Evolutionary conservation across 2,113 vertebrate genomes (phyloP).

Genomic region (Mungos mungo): DNA sequence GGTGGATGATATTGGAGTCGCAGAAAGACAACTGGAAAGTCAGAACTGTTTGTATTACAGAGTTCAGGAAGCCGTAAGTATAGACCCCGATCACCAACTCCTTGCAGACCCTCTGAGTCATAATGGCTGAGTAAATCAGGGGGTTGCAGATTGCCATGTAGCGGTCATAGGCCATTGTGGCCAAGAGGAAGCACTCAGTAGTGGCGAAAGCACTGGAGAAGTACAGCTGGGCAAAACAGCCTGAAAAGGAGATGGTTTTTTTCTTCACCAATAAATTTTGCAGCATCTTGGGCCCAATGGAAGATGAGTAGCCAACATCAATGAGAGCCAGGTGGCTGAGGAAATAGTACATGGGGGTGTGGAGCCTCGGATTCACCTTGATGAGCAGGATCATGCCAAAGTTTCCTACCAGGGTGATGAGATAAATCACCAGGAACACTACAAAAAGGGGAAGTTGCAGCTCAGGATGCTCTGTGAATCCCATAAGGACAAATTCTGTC

Average conservation of each 20-base stretch:
- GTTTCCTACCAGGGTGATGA: constrained; percentile 72
- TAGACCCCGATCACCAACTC: constrained; percentile 70
- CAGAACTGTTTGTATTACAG: constrained; percentile 71
- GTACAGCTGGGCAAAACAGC: constrained; percentile 76
- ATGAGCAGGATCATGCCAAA: constrained; percentile 73
- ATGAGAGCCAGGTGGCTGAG: constrained; percentile 76
- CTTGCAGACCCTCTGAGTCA: constrained; percentile 72
- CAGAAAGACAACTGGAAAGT: constrained; percentile 78
- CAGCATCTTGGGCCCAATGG: constrained; percentile 76
- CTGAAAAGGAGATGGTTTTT: constrained; percentile 74
- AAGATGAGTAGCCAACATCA: constrained; percentile 77
- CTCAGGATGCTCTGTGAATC: constrained; percentile 67
- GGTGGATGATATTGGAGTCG: constrained; percentile 63
- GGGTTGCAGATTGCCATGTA: constrained; percentile 80
- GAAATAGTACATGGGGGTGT: constrained; percentile 78
- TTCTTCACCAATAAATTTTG: constrained; percentile 70
- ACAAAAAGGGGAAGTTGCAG: constrained; percentile 73
- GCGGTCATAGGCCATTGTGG: constrained; percentile 77
- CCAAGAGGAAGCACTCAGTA: constrained; percentile 73
- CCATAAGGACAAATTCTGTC: constrained; percentile 77
- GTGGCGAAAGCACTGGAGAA: constrained; percentile 75
- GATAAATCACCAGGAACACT: constrained; percentile 71
- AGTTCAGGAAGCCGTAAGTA: constrained; percentile 71
- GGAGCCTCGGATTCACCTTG: constrained; percentile 43
- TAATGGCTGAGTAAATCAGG: constrained; percentile 72